phyloP scores from a whole-genome alignment of 2,113 vertebrate species.

The Muntiacus muntjak region DNA sequence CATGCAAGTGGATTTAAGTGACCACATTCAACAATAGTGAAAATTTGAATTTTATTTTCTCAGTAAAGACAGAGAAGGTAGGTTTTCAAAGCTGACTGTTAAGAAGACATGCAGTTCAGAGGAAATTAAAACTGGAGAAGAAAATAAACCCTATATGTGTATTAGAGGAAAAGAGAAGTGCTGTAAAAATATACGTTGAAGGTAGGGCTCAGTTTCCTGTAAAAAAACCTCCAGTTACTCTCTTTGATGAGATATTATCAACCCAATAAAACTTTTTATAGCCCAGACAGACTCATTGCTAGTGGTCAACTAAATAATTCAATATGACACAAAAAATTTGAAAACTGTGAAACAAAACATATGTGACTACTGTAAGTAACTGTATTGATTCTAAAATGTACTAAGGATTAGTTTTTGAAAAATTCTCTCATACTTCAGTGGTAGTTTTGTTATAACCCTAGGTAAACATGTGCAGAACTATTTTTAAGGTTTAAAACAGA shows the following conservation, averaged over 20 bases:
- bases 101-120: neutral
- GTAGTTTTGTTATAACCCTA: neutral
- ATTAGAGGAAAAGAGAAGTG: neutral
- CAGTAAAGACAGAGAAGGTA: neutral
- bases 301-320: neutral
- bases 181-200: neutral
- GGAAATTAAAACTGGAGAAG: conserved; percentile 37
- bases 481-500: conserved; percentile 14
- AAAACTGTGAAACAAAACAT: neutral
- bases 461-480: neutral
- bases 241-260: neutral
- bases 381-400: neutral
- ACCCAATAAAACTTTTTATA: neutral
- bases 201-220: neutral
- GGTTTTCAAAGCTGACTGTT: conserved; percentile 18
- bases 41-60: neutral
- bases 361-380: neutral
- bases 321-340: neutral
- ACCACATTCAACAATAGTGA: neutral
- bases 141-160: neutral
- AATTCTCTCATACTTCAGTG: neutral
- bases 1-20: neutral
- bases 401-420: neutral
- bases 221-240: conserved; percentile 20
- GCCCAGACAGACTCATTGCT: neutral